Evolutionary conservation across 2,797 vertebrate species (phyloP).

Genomic region (Mus caroli): DNA sequence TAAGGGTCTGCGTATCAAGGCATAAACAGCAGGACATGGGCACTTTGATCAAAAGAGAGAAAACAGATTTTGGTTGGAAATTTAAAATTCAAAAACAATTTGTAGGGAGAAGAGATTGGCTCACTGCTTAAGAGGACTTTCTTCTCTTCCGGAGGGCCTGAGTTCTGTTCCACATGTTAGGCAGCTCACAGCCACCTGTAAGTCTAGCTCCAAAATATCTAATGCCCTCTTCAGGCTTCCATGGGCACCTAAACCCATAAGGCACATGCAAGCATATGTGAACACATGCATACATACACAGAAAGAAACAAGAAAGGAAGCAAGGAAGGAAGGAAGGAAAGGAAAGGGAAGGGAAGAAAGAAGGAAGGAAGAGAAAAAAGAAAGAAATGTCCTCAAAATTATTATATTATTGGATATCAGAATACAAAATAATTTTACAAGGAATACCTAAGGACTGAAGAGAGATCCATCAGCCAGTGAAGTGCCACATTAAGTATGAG

Average conservation of each 20-base stretch:
- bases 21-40: neutral
- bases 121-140: neutral
- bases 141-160: neutral
- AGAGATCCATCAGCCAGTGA: neutral
- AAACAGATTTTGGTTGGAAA: neutral
- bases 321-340: neutral
- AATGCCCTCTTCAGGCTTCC: neutral
- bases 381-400: neutral
- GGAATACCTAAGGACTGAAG: neutral
- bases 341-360: too few species aligned
- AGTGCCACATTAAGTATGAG: too few species aligned
- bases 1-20: neutral
- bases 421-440: neutral
- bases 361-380: neutral
- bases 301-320: neutral
- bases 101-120: neutral
- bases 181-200: neutral
- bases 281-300: neutral
- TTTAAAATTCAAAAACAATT: conserved; percentile 24
- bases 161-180: neutral
- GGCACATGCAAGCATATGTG: neutral
- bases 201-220: neutral
- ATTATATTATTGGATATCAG: neutral
- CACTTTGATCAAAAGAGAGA: neutral
- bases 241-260: neutral